A percentile compares a stretch with the other conserved stretches of the same genome.
phyloP scores from a whole-genome alignment of 2,113 vertebrate species.

The Pithys albifrons region DNA sequence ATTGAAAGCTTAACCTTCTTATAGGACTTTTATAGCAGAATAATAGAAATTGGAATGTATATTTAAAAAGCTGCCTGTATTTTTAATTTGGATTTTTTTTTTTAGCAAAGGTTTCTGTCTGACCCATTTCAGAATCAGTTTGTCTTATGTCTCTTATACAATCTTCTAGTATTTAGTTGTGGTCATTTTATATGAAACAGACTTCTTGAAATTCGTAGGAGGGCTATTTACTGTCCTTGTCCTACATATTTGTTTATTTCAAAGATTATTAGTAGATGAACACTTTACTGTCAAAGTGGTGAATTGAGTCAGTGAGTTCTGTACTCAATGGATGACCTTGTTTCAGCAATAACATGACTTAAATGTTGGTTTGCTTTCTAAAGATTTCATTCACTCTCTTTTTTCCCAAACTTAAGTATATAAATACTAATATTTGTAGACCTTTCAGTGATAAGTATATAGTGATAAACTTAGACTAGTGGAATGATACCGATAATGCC shows the following conservation, averaged over 20 bases:
- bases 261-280: background rate
- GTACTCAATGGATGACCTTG: background rate
- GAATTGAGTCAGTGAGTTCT: background rate
- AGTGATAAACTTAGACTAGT: background rate
- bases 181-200: background rate
- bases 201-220: background rate
- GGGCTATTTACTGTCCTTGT: background rate
- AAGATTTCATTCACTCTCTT: background rate
- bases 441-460: background rate
- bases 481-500: background rate
- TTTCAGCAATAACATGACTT: accelerated
- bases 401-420: background rate
- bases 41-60: background rate
- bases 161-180: background rate
- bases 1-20: background rate
- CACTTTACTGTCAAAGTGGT: background rate
- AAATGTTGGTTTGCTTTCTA: background rate
- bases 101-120: background rate
- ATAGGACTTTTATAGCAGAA: background rate
- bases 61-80: background rate
- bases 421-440: background rate
- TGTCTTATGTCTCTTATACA: background rate
- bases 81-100: background rate
- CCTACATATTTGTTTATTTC: background rate
- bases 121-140: background rate